Evolutionary conservation across 2,888 invertebrate genomes (phyloP).

Genomic region (Rhagophthalmus giganteus): DNA sequence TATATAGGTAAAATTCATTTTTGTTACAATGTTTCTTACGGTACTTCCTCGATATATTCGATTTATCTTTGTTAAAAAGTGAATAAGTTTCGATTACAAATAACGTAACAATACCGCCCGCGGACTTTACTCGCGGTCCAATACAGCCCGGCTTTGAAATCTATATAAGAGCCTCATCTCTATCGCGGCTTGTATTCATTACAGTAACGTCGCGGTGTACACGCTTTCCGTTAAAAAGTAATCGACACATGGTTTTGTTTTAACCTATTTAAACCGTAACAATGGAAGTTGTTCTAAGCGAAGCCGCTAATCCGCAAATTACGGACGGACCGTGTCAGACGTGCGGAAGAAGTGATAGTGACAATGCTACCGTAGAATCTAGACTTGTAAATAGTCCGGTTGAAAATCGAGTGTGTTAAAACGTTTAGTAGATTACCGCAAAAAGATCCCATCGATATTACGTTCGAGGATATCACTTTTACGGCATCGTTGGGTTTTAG

Average conservation of each 20-base stretch:
- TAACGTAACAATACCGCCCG: conserved; percentile 1
- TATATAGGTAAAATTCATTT: too few relatives aligned
- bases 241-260: too few relatives aligned
- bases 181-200: conserved; percentile 15
- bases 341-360: conserved; percentile 15
- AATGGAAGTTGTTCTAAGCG: conserved; percentile 44
- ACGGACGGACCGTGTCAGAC: conserved; percentile 9
- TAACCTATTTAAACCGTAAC: conserved; percentile 13
- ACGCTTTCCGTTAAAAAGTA: too few relatives aligned
- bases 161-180: conserved; percentile 43
- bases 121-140: conserved; percentile 46
- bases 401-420: conserved; percentile 14
- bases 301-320: conserved; percentile 33
- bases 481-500: conserved; percentile 72
- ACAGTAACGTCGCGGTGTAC: conserved; percentile 12
- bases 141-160: conserved; percentile 37
- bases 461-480: conserved; percentile 73
- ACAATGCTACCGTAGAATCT: background rate
- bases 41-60: too few relatives aligned
- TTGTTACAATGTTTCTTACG: too few relatives aligned
- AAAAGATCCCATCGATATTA: conserved; percentile 62
- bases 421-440: conserved; percentile 42
- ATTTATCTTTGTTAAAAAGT: background rate
- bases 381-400: background rate
- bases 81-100: background rate